phyloP scores from a whole-genome alignment of 2,797 vertebrate species.

The Fistularia tabacaria region DNA sequence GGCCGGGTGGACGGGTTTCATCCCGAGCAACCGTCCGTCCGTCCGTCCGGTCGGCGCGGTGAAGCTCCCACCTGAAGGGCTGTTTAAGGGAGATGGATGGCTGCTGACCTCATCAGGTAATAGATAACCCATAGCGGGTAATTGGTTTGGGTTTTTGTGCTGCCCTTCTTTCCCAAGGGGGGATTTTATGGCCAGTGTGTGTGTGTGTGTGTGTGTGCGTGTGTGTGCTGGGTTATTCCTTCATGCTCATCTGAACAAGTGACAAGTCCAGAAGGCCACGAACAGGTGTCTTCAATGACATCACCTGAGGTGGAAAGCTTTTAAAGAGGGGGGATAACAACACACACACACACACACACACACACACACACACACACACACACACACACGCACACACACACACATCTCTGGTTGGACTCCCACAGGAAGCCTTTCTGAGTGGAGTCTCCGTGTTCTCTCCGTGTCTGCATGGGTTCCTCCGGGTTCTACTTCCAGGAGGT shows the following conservation, averaged over 20 bases:
- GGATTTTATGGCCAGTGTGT: neutral
- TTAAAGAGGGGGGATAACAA: no score
- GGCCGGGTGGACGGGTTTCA: slow-evolving; percentile 15
- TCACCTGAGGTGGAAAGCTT: no score
- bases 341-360: no score
- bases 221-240: slow-evolving; percentile 14
- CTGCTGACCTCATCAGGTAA: slow-evolving; percentile 56
- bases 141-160: slow-evolving; percentile 50
- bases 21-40: slow-evolving; percentile 29
- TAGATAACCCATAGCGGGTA: slow-evolving; percentile 51
- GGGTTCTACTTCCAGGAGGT: no score
- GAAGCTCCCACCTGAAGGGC: slow-evolving; percentile 32
- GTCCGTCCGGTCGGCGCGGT: slow-evolving; percentile 37
- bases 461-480: no score
- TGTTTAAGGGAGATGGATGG: slow-evolving; percentile 63
- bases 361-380: no score
- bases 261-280: no score
- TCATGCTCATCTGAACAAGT: slow-evolving; percentile 7
- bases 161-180: slow-evolving; percentile 19
- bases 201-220: neutral
- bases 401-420: no score
- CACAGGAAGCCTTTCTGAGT: no score
- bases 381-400: no score
- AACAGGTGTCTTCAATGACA: no score
- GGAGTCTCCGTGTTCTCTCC: no score